A percentile compares a stretch with the other conserved stretches of the same genome.
These are phyloP conservation scores for Drosophila maculinotata DNA, from an alignment of 2,888 invertebrate species.

Conservation along the genomic window DNA sequence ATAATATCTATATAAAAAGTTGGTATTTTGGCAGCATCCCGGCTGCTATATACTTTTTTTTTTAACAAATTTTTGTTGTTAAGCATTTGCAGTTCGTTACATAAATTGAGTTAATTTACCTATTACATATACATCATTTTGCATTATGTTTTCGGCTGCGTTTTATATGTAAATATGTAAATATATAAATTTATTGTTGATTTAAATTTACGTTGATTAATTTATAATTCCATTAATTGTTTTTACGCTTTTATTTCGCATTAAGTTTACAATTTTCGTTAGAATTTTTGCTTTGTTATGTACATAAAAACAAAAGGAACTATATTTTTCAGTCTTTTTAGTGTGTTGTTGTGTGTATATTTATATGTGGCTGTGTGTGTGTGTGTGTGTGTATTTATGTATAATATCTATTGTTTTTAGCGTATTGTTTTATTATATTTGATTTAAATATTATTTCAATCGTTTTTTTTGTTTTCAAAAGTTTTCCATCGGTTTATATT, in stretches of 20 bases:
- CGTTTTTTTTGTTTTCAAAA: slow-evolving; percentile 31
- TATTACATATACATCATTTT: slow-evolving; percentile 62
- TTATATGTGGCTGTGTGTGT: slow-evolving; percentile 48
- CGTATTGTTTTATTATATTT: slow-evolving; percentile 50
- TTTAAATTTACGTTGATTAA: slow-evolving; percentile 62
- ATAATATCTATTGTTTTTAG: slow-evolving; percentile 77
- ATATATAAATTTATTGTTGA: slow-evolving; percentile 38
- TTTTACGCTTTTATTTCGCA: slow-evolving; percentile 73
- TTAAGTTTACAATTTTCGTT: slow-evolving; percentile 73
- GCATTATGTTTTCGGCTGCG: slow-evolving; percentile 59
- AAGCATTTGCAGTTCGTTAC: slow-evolving; percentile 49
- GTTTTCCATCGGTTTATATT: slow-evolving; percentile 39
- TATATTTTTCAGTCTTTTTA: slow-evolving; percentile 86
- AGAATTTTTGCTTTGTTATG: slow-evolving; percentile 73
- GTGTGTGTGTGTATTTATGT: slow-evolving; percentile 54
- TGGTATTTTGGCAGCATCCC: slow-evolving; percentile 43
- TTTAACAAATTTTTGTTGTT: slow-evolving; percentile 11
- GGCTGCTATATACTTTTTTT: slow-evolving; percentile 34
- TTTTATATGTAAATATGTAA: slow-evolving; percentile 18
- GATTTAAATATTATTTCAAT: slow-evolving; percentile 43
- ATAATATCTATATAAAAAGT: slow-evolving; percentile 55
- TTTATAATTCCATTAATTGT: slow-evolving; percentile 83
- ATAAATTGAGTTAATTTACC: slow-evolving; percentile 73
- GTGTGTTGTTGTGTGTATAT: slow-evolving; percentile 72
- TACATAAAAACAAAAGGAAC: slow-evolving; percentile 86